phyloP scores from a whole-genome alignment of 2,113 vertebrate genomes.

The Theristicus caerulescens region DNA sequence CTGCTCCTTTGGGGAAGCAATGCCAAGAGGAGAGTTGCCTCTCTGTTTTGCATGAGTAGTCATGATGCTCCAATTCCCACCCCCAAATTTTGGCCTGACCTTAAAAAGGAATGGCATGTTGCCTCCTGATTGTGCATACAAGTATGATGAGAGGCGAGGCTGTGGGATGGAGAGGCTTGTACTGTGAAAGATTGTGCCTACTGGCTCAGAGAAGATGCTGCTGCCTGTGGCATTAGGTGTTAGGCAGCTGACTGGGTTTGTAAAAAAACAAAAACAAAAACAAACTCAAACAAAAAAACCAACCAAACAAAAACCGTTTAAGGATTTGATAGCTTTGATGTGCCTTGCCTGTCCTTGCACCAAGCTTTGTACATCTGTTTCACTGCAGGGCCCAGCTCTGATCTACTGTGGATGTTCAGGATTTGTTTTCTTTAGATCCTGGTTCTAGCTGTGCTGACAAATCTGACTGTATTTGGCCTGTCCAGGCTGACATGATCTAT shows the following conservation, averaged over 20 bases:
- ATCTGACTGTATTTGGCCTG: accelerated
- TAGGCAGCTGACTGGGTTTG: neutral
- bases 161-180: neutral
- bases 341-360: neutral
- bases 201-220: neutral
- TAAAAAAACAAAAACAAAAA: neutral
- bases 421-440: neutral
- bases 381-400: neutral
- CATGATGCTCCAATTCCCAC: neutral
- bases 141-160: neutral
- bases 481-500: neutral
- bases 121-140: accelerated
- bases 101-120: neutral
- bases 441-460: neutral
- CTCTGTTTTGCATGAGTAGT: neutral
- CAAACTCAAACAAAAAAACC: no score
- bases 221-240: neutral
- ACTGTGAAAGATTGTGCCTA: neutral
- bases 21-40: neutral
- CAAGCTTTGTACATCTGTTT: neutral
- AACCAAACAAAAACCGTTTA: neutral
- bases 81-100: neutral
- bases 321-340: neutral
- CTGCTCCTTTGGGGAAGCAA: neutral
- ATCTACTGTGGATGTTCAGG: accelerated